A percentile compares a stretch with the other conserved stretches of the same genome.
Conservation (phyloP, 2,113 vertebrate species). For the Ranitomeya variabilis region DNA sequence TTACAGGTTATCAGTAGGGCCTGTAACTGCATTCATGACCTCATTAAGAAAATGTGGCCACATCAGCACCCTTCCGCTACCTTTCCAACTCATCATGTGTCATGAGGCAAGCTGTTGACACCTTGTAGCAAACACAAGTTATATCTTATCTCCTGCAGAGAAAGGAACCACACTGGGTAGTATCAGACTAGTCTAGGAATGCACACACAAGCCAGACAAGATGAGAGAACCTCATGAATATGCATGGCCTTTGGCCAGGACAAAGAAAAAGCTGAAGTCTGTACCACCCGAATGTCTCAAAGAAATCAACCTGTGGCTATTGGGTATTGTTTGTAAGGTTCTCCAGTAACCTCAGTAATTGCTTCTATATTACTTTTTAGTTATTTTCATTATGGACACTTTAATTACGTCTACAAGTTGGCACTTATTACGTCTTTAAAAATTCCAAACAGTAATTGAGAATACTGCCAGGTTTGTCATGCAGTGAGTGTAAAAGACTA, state of each 20-base stretch:
- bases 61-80: constrained; percentile 74
- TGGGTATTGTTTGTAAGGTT: background rate
- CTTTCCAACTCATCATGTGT: constrained; percentile 74
- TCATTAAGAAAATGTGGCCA: constrained; percentile 78
- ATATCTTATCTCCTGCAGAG: constrained; percentile 75
- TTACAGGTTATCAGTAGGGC: constrained; percentile 76
- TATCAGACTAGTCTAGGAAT: constrained; percentile 70
- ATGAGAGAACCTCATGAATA: constrained; percentile 57
- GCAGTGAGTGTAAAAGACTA: too few species aligned
- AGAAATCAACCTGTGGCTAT: background rate
- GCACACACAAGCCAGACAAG: constrained; percentile 67
- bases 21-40: constrained; percentile 73
- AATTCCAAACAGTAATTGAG: background rate
- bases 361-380: background rate
- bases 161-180: constrained; percentile 69
- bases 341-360: background rate
- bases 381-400: background rate
- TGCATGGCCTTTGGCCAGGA: constrained; percentile 56
- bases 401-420: background rate
- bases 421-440: background rate
- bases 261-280: constrained; percentile 25
- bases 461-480: too few species aligned
- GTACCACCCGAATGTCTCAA: constrained; percentile 14
- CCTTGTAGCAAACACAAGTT: constrained; percentile 67
- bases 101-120: constrained; percentile 68